A percentile compares a stretch with the other conserved stretches of the same genome.
phyloP scores from a whole-genome alignment of 2,113 vertebrate species.

The Saccopteryx bilineata region DNA sequence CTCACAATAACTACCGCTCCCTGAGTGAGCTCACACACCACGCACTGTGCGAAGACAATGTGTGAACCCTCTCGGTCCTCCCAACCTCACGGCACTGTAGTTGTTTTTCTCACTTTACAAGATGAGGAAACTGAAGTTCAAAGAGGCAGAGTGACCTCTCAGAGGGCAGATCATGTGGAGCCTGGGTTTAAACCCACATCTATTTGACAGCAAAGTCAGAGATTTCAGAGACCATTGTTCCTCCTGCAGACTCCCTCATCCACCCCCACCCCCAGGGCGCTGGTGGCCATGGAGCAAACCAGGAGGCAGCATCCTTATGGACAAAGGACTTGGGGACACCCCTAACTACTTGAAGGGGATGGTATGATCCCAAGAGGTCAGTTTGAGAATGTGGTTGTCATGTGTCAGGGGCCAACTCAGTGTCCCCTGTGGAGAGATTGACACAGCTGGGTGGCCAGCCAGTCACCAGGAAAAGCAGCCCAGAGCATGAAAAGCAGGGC shows the following conservation, averaged over 20 bases:
- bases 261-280: too few species aligned
- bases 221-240: neutral
- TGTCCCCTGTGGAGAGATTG: neutral
- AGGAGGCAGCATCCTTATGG: neutral
- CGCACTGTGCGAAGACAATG: accelerated
- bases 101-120: neutral
- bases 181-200: neutral
- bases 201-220: neutral
- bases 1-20: neutral
- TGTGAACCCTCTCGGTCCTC: neutral
- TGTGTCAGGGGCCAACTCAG: neutral
- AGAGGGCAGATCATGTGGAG: neutral
- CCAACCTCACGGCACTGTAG: neutral
- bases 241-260: too few species aligned
- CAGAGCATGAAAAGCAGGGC: neutral
- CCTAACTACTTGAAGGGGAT: neutral
- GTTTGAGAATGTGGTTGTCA: neutral
- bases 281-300: neutral
- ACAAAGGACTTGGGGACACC: neutral
- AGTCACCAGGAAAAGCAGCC: neutral
- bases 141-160: neutral
- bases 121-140: neutral
- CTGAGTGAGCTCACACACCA: neutral
- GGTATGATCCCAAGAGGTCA: neutral
- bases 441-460: neutral